These are phyloP conservation scores for Protosalanx chinensis DNA, from an alignment of 2,797 vertebrate genomes.

Conservation along the genomic window DNA sequence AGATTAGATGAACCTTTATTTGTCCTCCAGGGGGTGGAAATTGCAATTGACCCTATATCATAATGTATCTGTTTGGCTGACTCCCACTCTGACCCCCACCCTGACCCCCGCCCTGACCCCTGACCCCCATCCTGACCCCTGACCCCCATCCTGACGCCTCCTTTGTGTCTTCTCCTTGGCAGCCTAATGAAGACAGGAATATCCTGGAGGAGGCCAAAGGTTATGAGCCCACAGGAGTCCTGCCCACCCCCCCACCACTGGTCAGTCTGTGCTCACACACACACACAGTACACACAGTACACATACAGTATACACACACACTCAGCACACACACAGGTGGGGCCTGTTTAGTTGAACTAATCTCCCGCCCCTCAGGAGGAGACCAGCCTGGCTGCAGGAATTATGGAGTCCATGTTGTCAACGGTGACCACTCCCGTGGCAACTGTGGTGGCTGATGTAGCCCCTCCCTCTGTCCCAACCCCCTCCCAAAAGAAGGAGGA, in stretches of 20 bases:
- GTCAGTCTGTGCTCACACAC: constrained; percentile 39
- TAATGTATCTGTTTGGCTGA: not conserved
- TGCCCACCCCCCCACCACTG: constrained; percentile 41
- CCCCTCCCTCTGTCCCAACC: constrained; percentile 31
- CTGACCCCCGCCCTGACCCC: not conserved
- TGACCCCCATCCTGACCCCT: not conserved
- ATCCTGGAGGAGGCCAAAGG: constrained; percentile 90
- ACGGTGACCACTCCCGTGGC: constrained; percentile 28
- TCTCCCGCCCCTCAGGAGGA: constrained; percentile 29
- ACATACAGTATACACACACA: too few relatives aligned
- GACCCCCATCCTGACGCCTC: not conserved
- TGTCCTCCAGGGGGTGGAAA: too few relatives aligned
- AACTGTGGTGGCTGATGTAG: constrained; percentile 29
- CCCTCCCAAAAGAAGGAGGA: not conserved
- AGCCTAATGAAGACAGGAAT: constrained; percentile 97
- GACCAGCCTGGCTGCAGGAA: constrained; percentile 30
- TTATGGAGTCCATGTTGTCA: constrained; percentile 22
- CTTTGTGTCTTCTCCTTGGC: constrained; percentile 28
- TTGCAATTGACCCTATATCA: too few relatives aligned
- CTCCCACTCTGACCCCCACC: too few relatives aligned
- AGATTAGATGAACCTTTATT: too few relatives aligned
- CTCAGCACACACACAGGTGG: too few relatives aligned
- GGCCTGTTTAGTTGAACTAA: not conserved
- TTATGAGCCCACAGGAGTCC: constrained; percentile 75
- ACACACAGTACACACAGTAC: too few relatives aligned